Base-by-base conservation (phyloP, 2,888 invertebrate genomes). In the Incurvaria masculella region DNA sequence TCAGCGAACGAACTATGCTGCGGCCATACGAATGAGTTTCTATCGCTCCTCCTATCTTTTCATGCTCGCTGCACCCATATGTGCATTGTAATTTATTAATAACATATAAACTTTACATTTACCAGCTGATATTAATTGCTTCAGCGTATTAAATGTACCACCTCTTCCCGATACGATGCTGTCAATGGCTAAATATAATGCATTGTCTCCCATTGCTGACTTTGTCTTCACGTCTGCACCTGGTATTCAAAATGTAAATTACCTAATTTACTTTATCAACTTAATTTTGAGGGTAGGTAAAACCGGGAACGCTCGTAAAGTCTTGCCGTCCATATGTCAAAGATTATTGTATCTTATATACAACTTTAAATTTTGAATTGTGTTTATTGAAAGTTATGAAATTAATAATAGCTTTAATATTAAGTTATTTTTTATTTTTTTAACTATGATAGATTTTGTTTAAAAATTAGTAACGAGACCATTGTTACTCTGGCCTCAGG, bases 121-220 rank as follows among this genome's bases (percentile, higher is more conserved):
- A 55, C 57, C 57, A 20, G 50, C 49, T 16, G 51, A 42, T 10
- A 53, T 16, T 1, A 57, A 47, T 19, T 52, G 21, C 21, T 49
- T 48, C 16, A 57, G 47, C 17, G 51, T 38, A 10, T 39, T 39
- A 33, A 54, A 54, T 23, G 47, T 46, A 6, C 43, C 26, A 16
- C 19, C 38, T 8, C 52, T 51, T 2, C 46, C 44, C n/a, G 20
- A 46, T n/a, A 52, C 42, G 6, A 54, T 42, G 8, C 48, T 42
- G 46, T 51, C 51, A 2, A 51, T 47, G 1, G 51, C 52, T 14
- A 56, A 41, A 27, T 52, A 56, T 4, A 57, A 27, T 10, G 53
- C 49, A 1, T 44, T 42, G 4, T 55, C 53, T 10, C 54, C 54
- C 2, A 45, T 45, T 17, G 19, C 45, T 2, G 47, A n/a, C 19